Conservation (phyloP, 2,797 vertebrate species). For the Holocentrus rufus region DNA sequence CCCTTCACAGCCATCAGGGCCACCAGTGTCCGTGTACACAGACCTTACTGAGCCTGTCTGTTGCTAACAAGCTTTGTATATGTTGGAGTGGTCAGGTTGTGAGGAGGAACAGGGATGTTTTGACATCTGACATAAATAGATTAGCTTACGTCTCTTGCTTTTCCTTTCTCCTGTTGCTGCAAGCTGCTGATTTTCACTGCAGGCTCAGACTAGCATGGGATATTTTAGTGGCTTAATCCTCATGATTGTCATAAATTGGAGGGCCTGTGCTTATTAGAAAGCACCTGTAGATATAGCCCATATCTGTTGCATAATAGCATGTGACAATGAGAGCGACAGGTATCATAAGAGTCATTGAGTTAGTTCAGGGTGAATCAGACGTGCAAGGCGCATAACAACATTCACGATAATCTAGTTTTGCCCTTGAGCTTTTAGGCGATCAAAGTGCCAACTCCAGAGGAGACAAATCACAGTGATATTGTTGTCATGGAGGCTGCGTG, state of each 20-base stretch:
- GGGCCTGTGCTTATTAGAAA: constrained; percentile 5
- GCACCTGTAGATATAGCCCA: not conserved
- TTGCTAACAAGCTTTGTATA: constrained; percentile 50
- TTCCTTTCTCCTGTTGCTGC: constrained; percentile 1
- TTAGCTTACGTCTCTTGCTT: constrained; percentile 3
- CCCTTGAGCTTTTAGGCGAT: not conserved
- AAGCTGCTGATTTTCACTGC: not conserved
- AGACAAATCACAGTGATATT: not conserved
- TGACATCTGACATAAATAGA: constrained; percentile 60
- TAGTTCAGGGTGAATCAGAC: not conserved
- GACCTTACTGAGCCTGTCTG: constrained; percentile 40
- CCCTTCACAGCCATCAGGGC: constrained; percentile 8
- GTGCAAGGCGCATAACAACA: not conserved
- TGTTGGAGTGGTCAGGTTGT: constrained; percentile 25
- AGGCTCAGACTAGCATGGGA: constrained; percentile 17
- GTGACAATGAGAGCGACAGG: not conserved
- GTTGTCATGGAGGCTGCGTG: not conserved
- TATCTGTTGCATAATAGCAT: constrained; percentile 6
- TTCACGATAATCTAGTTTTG: not conserved
- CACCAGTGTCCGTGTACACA: constrained; percentile 1
- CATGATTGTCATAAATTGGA: constrained; percentile 14
- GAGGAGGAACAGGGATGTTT: constrained; percentile 67
- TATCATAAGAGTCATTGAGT: not conserved
- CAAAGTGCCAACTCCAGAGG: not conserved
- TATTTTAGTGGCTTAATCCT: constrained; percentile 5